These are phyloP conservation scores for Varanus salvator DNA, from an alignment of 2,113 vertebrate genomes.

Conservation along the genomic window DNA sequence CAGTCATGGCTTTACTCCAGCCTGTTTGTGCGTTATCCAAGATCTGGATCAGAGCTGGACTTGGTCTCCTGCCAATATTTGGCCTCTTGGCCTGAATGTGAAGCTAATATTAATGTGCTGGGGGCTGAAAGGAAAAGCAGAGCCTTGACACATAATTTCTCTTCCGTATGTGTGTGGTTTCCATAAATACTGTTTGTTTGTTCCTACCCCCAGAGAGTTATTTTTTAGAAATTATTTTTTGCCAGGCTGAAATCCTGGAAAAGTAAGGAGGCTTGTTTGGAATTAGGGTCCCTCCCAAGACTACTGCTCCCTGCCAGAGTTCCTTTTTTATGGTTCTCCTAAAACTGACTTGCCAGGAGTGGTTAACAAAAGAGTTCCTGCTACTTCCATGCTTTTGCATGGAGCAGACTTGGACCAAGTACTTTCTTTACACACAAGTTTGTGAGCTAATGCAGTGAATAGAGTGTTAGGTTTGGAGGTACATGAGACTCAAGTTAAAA, in stretches of 20 bases:
- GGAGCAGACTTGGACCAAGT: too few relatives aligned
- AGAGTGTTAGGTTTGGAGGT: neutral
- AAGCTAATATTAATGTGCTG: conserved; percentile 8
- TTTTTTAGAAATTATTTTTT: neutral
- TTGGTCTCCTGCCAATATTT: neutral
- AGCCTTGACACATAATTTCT: neutral
- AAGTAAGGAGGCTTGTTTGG: neutral
- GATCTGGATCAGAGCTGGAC: neutral
- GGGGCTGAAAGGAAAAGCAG: neutral
- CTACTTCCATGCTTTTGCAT: neutral
- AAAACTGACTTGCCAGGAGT: neutral
- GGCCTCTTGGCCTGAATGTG: neutral
- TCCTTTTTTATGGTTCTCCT: neutral
- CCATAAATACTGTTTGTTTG: conserved; percentile 3
- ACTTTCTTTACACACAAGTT: neutral
- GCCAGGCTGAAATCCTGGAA: neutral
- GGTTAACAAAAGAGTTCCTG: neutral
- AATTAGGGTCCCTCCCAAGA: neutral
- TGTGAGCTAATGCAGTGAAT: neutral
- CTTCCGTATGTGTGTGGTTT: conserved; percentile 6
- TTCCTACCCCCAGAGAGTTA: neutral
- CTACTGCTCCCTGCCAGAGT: neutral
- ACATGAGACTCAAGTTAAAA: neutral
- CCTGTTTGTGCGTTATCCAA: rapidly evolving
- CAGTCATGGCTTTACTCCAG: neutral